Evolutionary conservation across 2,113 vertebrate genomes (phyloP), one percentile per base, ranked within the genome.

Genomic region (Lophotis ruficrista): DNA sequence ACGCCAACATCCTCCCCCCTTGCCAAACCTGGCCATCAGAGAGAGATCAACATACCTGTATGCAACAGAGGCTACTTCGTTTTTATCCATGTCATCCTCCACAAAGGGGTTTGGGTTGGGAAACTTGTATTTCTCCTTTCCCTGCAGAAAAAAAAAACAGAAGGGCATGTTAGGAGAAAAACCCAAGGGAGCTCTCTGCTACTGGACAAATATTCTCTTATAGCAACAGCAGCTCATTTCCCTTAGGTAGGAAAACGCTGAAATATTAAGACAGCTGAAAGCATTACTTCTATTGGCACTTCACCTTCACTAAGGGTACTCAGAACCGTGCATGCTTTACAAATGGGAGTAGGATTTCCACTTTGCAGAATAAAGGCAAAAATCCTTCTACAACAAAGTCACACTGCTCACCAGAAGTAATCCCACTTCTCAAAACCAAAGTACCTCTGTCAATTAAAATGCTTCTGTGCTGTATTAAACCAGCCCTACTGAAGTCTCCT

Each of bases 21-120:
- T 60, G 45, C 33, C 54, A 83, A 90, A 83, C 9, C 62, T 7
- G 9, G 22, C 35, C 45, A 65, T 18, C 33, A 27, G 24, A 70
- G 60, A 37, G 14, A 33, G 18, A 75, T 10, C 6, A 54, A 92
- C 96, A 5, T 71, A 99, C 99, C 99, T 99, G 98, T 99, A 99
- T 0, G 99, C 99, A 24, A 99, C 99, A 66, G 99, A 99, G 4
- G 99, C 99, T 41, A 99, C 99, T 93, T 99, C 99, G 1, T 98
- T 99, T 98, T 99, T 99, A 93, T 99, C 99, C 98, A 99, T 98
- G 92, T 99, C 99, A 31, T 99, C 99, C 94, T 99, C 99, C 95
- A 99, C 99, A 94, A 99, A 99, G 0, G 99, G 99, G 95, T 99
- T 99, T 66, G 98, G 43, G 93, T 98, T 99, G 19, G 99, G 99